Evolutionary conservation across 2,113 vertebrate species (phyloP), one percentile per base, ranked within the genome.

Genomic region (Arothron firmamentum): DNA sequence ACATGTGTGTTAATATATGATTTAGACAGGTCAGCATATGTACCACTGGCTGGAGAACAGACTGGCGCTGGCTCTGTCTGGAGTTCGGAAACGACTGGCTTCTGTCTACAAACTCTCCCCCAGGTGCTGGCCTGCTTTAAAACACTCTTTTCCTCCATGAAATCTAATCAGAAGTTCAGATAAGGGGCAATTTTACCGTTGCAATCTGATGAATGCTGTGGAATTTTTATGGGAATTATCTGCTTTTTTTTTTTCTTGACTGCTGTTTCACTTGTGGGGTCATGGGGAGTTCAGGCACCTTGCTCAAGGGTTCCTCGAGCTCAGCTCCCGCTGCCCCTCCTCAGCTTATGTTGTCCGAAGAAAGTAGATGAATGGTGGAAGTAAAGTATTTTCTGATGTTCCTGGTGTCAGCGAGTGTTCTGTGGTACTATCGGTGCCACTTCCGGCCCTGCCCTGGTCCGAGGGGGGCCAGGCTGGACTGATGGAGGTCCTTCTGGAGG

Each of bases 401-500:
- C 9, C 9, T 38, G 25, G 23, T 48, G 42, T 77, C 70, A 95
- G 95, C 43, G 87, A 90, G 56, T 83, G 85, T 57, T 90, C 85
- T 0, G 79, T 93, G 71, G 87, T 79, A 0, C 68, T 90, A 64
- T 70, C 78, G 0, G 56, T 94, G 77, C 91, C 89, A 0, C 63
- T 92, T n/a, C 81, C 88, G 5, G 67, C 83, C 3, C 66, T 55
- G 6, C 73, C 78, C 51, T 80, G 75, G 17, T 15, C 66, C 13
- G 70, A 82, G 52, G 53, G 85, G 45, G 64, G 84, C 2, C 56
- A 88, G 62, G 80, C 86, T 9, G 84, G 77, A 11, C 51, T 93
- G 56, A 81, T 90, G 13, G 85, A 88, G 75, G 78, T 90, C 52
- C 77, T 94, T 28, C 84, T 94, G 70, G 94, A 92, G 71, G 92